Base-by-base conservation (phyloP, 2,888 invertebrate genomes). In the Drosophila greeni region DNA sequence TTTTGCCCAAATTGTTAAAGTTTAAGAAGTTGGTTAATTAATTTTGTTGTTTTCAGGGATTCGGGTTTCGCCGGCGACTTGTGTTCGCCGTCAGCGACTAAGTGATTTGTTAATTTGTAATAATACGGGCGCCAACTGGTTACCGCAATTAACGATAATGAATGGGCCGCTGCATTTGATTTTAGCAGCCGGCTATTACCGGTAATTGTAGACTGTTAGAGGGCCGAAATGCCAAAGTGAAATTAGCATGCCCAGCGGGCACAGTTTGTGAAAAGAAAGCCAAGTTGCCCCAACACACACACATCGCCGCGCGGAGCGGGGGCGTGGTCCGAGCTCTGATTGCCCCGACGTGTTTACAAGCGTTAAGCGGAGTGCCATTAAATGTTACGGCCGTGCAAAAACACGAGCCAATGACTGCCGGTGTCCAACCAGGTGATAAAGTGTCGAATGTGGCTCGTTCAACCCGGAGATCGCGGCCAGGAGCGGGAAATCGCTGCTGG, bases 211-310 rank as follows among this genome's bases (percentile, higher is more conserved):
- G 82, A 79, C 72, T 76, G 80, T 68, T 23, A 67, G 39, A 37
- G 31, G 18, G 47, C 43, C 39, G 57, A 75, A 71, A 66, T 47
- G 68, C 69, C 76, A 70, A 74, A 79, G 72, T 82, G 82, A 84
- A 79, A 82, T 82, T 82, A 82, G 80, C 72, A 75, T 77, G 76
- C 82, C 82, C 82, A 52, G 39, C 71, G 81, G 75, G 81, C 70
- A 76, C 82, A 74, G 79, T 81, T 83, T 78, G 66, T 64, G 57
- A 52, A 57, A 72, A 64, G 62, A 72, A 71, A 66, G 24, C 43
- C 53, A 40, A 57, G 67, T 49, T 36, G 33, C 26, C 54, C 47
- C 52, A 26, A 42, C 42, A 39, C 26, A 45, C 31, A 48, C 20
- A 34, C 7, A 33, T 5, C 14, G 8, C 45, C 2, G 14, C 14